A percentile compares a stretch with the other conserved stretches of the same genome.
Conservation (phyloP, 2,797 vertebrate species). For the Trachurus trachurus region DNA sequence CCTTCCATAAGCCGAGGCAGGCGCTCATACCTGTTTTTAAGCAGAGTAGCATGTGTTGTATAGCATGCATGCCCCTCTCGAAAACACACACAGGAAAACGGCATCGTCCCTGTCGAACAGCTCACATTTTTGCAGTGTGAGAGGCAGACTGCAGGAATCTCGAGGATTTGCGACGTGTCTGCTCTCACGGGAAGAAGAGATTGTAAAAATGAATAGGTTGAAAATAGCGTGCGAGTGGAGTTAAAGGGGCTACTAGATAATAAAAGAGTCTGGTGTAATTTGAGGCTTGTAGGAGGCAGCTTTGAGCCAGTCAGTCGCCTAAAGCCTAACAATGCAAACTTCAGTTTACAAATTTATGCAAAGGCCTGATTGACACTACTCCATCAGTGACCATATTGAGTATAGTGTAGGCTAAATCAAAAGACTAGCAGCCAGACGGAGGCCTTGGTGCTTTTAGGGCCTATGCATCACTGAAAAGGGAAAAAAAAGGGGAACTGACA, state of each 20-base stretch:
- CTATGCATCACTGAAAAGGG: conserved; percentile 72
- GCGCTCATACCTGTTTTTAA: conserved; percentile 72
- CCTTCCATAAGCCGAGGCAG: conserved; percentile 66
- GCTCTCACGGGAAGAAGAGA: conserved; percentile 83
- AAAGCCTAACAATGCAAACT: conserved; percentile 71
- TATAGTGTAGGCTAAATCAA: conserved; percentile 61
- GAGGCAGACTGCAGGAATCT: conserved; percentile 82
- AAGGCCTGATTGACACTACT: conserved; percentile 75
- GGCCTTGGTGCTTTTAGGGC: conserved; percentile 78
- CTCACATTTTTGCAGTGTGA: conserved; percentile 63
- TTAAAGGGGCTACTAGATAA: conserved; percentile 84
- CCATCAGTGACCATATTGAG: conserved; percentile 70
- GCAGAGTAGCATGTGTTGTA: conserved; percentile 55
- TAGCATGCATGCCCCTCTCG: conserved; percentile 43
- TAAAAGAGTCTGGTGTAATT: conserved; percentile 84
- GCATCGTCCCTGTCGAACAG: conserved; percentile 59
- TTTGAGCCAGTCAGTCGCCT: conserved; percentile 69
- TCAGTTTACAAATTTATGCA: conserved; percentile 77
- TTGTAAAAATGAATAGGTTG: conserved; percentile 88
- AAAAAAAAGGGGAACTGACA: conserved; percentile 62
- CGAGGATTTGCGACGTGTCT: conserved; percentile 84
- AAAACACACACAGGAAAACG: conserved; percentile 31
- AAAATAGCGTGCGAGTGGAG: conserved; percentile 86
- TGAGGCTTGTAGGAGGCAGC: conserved; percentile 75
- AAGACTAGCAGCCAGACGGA: conserved; percentile 66